Percentiles rank a stretch among this genome's conserved stretches.
phyloP scores from a whole-genome alignment of 2,797 vertebrate species.

The Prionace glauca region DNA sequence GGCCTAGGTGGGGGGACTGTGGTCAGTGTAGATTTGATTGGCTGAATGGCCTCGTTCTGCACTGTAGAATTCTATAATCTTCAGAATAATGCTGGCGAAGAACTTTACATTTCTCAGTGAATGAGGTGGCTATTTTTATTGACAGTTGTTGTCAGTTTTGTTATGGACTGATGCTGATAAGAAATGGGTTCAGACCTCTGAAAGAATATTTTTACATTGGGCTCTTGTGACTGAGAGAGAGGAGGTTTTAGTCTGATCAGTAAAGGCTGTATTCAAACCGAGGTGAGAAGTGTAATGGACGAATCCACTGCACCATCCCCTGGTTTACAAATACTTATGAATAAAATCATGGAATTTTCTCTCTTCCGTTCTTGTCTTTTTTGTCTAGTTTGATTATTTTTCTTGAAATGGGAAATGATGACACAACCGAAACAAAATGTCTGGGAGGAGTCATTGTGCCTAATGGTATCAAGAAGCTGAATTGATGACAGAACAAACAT shows the following conservation, averaged over 20 bases:
- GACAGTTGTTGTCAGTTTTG: neutral
- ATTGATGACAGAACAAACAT: neutral
- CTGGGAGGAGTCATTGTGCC: neutral
- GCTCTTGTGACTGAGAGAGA: neutral
- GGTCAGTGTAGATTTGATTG: no score
- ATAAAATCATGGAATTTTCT: neutral
- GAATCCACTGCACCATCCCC: neutral
- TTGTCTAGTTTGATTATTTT: neutral
- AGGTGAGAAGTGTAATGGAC: neutral
- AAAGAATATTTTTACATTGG: neutral
- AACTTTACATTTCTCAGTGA: neutral
- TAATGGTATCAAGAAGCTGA: neutral
- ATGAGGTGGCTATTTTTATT: neutral
- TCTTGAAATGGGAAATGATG: neutral
- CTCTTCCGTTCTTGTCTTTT: neutral
- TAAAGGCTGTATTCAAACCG: neutral
- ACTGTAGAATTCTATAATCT: neutral
- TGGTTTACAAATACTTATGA: neutral
- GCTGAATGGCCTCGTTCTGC: no score
- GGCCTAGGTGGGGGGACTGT: no score
- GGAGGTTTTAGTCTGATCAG: neutral
- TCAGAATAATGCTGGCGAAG: neutral
- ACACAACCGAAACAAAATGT: neutral
- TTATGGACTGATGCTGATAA: neutral
- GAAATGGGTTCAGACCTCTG: neutral